Evolutionary conservation across 1,140 invertebrate species (phyloP).

Genomic region (Penaeus indicus): DNA sequence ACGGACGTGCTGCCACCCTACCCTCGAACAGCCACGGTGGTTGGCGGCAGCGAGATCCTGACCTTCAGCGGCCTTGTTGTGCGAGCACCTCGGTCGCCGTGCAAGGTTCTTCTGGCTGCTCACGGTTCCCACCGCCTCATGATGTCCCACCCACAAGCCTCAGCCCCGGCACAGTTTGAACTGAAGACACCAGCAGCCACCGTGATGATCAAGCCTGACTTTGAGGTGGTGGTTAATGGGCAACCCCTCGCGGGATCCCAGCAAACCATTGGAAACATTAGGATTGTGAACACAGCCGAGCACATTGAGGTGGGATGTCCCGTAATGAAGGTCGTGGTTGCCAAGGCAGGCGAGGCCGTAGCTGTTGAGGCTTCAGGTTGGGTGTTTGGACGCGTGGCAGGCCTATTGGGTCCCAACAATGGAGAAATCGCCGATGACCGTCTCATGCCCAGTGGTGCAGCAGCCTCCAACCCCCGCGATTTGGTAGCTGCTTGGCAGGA

Average conservation of each 20-base stretch:
- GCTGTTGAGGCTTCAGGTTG: conserved; percentile 42
- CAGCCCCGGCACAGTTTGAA: neutral
- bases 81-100: conserved; percentile 42
- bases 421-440: conserved; percentile 42
- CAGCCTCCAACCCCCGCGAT: conserved; percentile 42
- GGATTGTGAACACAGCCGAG: neutral
- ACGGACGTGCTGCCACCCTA: conserved; percentile 19
- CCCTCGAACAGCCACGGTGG: conserved; percentile 41
- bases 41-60: conserved; percentile 42
- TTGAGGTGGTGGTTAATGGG: conserved; percentile 27
- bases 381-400: conserved; percentile 29
- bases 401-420: conserved; percentile 43
- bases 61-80: conserved; percentile 48
- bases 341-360: conserved; percentile 12
- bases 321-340: neutral
- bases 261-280: conserved; percentile 5
- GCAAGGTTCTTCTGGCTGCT: conserved; percentile 40
- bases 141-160: conserved; percentile 47
- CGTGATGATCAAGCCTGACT: conserved; percentile 41
- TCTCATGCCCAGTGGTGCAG: conserved; percentile 33
- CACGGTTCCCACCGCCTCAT: neutral
- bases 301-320: conserved; percentile 17
- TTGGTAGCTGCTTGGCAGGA: conserved; percentile 50
- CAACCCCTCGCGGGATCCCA: neutral
- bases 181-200: neutral